Evolutionary conservation across 2,888 invertebrate species (phyloP).

Genomic region (Xestia ashworthii): DNA sequence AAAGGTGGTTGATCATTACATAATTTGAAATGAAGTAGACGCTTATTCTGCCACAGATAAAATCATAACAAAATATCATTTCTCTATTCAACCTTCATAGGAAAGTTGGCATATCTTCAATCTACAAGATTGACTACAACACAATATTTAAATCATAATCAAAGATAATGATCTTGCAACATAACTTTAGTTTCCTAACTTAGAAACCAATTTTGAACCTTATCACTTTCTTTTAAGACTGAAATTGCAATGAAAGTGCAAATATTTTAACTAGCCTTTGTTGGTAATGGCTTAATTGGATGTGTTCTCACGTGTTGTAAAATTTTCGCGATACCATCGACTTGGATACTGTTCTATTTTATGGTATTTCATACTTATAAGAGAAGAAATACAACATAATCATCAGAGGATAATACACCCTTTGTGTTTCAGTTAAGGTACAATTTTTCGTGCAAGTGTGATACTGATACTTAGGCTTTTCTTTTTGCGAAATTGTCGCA

Average conservation of each 20-base stretch:
- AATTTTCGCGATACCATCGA: constrained; percentile 66
- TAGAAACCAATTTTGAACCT: constrained; percentile 25
- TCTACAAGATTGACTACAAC: constrained; percentile 42
- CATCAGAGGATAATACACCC: neutral
- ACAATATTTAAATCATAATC: constrained; percentile 55
- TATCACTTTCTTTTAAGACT: constrained; percentile 46
- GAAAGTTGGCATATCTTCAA: constrained; percentile 33
- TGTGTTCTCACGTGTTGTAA: constrained; percentile 72
- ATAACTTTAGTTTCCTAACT: constrained; percentile 12
- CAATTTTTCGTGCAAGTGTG: neutral
- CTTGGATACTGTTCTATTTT: constrained; percentile 51
- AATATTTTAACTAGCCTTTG: constrained; percentile 64
- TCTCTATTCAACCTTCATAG: constrained; percentile 24
- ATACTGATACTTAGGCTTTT: no score
- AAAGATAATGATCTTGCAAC: constrained; percentile 48
- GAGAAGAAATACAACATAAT: neutral
- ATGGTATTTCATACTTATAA: constrained; percentile 31
- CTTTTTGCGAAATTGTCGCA: neutral
- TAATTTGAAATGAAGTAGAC: constrained; percentile 23
- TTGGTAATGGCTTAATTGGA: constrained; percentile 71
- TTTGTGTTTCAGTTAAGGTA: rapidly evolving
- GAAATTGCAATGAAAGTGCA: constrained; percentile 46
- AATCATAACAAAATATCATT: constrained; percentile 19
- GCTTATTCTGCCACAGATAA: constrained; percentile 14
- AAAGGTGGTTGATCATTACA: neutral